These are phyloP conservation scores for Dermatemys mawii DNA, from an alignment of 2,113 vertebrate species.

Conservation along the genomic window DNA sequence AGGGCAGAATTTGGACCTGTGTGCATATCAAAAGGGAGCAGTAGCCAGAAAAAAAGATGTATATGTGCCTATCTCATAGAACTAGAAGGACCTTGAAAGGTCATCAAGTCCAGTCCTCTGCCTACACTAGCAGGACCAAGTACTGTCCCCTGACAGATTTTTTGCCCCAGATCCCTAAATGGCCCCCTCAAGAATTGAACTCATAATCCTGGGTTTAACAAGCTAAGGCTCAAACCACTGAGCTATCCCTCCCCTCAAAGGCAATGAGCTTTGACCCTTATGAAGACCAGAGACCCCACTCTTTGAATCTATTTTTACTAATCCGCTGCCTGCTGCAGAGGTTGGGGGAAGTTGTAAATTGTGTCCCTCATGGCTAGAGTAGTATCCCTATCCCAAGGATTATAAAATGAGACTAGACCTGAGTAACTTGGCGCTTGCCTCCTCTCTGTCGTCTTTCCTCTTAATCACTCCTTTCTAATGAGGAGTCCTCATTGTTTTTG, in stretches of 20 bases:
- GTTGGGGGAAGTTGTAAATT: neutral
- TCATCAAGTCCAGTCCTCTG: too few species aligned
- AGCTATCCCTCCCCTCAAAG: too few species aligned
- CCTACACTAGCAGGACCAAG: too few species aligned
- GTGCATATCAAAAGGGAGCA: neutral
- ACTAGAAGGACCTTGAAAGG: too few species aligned
- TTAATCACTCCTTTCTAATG: neutral
- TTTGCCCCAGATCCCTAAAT: too few species aligned
- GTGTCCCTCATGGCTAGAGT: neutral
- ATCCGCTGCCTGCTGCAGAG: neutral
- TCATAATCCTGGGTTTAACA: too few species aligned
- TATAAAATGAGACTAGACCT: neutral
- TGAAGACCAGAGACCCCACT: conserved; percentile 8
- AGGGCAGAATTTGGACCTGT: conserved; percentile 2
- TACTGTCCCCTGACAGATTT: too few species aligned
- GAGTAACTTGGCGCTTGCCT: neutral
- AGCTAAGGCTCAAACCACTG: too few species aligned
- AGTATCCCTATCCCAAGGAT: neutral
- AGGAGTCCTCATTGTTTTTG: too few species aligned
- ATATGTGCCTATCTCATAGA: too few species aligned
- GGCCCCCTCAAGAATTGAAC: too few species aligned
- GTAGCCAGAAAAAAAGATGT: neutral
- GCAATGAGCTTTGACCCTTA: conserved; percentile 1
- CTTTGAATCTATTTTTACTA: conserved; percentile 23
- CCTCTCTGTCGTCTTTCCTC: neutral